Conservation (phyloP, 2,797 vertebrate species). For the Cichlasoma orientale region DNA sequence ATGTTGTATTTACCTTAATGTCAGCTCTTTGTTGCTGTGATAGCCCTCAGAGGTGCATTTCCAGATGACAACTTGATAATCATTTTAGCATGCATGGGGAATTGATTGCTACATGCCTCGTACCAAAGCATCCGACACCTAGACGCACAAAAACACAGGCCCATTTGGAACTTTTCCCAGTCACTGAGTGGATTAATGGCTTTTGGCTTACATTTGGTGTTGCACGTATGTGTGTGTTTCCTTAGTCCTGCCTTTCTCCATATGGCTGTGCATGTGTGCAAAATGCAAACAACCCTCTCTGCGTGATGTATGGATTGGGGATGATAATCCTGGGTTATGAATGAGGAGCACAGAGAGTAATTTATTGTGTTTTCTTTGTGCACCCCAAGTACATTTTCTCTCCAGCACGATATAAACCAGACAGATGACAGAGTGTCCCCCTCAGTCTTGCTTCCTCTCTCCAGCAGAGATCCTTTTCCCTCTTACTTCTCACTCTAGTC, state of each 20-base stretch:
- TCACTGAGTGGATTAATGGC: conserved; percentile 62
- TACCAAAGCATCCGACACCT: conserved; percentile 52
- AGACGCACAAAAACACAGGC: conserved; percentile 38
- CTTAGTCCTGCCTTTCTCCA: conserved; percentile 46
- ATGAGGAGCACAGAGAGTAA: conserved; percentile 67
- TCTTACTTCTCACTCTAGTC: conserved; percentile 35
- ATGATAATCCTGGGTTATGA: conserved; percentile 74
- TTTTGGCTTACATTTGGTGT: conserved; percentile 48
- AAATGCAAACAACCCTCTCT: conserved; percentile 57
- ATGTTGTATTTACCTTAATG: not conserved
- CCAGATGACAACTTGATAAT: conserved; percentile 42
- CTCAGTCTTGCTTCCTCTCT: conserved; percentile 40
- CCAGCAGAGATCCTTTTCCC: conserved; percentile 28
- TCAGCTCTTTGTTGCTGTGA: not conserved
- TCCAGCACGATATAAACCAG: conserved; percentile 49
- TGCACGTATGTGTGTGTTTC: conserved; percentile 32
- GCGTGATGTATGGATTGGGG: conserved; percentile 70
- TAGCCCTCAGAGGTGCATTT: conserved; percentile 30
- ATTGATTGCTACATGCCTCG: conserved; percentile 50
- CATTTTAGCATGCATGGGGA: conserved; percentile 31
- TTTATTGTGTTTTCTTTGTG: conserved; percentile 76
- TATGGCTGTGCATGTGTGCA: conserved; percentile 50
- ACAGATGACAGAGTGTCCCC: conserved; percentile 46
- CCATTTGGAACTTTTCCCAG: conserved; percentile 61
- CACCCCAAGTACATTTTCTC: conserved; percentile 62